Conservation (phyloP, 2,888 invertebrate genomes). For the Thecophora atra region DNA sequence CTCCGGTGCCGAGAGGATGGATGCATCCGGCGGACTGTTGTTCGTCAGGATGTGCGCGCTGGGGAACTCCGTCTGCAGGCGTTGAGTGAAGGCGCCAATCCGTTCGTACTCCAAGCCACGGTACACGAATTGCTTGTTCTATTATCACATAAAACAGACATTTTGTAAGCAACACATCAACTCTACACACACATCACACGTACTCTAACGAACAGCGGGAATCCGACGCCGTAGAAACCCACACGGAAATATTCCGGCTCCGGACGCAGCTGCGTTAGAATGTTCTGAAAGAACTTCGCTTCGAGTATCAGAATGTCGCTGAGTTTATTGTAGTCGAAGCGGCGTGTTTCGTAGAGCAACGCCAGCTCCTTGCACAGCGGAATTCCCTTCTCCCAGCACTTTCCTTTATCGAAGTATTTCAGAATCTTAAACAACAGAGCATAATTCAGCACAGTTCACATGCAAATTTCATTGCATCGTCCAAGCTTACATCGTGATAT, state of each 20-base stretch:
- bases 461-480: not conserved
- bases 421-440: constrained; percentile 72
- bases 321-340: constrained; percentile 88
- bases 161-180: no score
- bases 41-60: constrained; percentile 92
- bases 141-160: constrained; percentile 37
- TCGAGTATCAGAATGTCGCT: constrained; percentile 85
- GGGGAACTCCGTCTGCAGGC: constrained; percentile 93
- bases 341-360: constrained; percentile 82
- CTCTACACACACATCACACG: constrained; percentile 56
- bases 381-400: constrained; percentile 97
- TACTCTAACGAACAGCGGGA: constrained; percentile 94
- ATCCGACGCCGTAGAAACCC: constrained; percentile 92
- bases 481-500: constrained; percentile 71
- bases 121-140: constrained; percentile 96
- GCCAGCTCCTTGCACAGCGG: constrained; percentile 91
- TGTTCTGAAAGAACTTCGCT: constrained; percentile 91
- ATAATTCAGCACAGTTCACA: not conserved
- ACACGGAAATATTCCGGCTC: constrained; percentile 96
- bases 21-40: constrained; percentile 89
- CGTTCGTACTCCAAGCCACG: constrained; percentile 95
- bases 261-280: constrained; percentile 85
- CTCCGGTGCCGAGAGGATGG: constrained; percentile 83
- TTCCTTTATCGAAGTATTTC: constrained; percentile 92
- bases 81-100: constrained; percentile 91